Evolutionary conservation across 2,797 vertebrate species (phyloP), one percentile per base, ranked within the genome.

Genomic region (Squalus acanthias): DNA sequence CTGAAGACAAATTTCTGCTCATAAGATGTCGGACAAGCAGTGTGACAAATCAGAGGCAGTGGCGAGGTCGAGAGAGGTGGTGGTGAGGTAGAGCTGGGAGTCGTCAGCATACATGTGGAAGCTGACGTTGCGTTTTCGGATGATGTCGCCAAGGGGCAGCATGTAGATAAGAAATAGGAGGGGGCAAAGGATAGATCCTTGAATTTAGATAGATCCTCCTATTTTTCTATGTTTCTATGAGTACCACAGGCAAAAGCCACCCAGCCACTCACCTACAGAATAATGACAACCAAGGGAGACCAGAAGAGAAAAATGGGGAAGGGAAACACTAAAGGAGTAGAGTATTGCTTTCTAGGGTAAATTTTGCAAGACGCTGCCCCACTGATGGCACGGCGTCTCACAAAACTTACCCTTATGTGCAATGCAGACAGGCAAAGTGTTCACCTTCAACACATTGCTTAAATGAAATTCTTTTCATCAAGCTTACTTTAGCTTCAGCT

Each of bases 401-500:
- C 10, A 89, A 89, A 89, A 89, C 57, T 1, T 89, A 33, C 0
- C 3, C 46, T 85, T 89, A 89, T 12, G 10, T 89, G 87, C 24
- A 89, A 89, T 12, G 26, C 53, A 60, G 87, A 20, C 24, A 60
- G 10, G 24, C 53, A 89, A 85, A 46, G 9, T 88, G 79, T 8
- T 39, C 65, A 67, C 91, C n/a, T 69, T 46, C 65, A 93, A 93
- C 20, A 93, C 65, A 39, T 69, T 39, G n/a, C 69, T 67, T 69
- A 76, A 33, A 57, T 50, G 15, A 15, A 33, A 53, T 74, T 29
- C 2, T 95, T 95, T 76, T 57, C 6, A 95, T 20, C 29, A 95
- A 76, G 53, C 70, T 95, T 76, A 95, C 94, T 57, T 76, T 76
- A 76, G 57, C 50, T 95, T 95, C 94, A 95, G 50, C 15, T 76